Conservation (phyloP, 2,888 invertebrate genomes). For the Lobophora halterata region DNA sequence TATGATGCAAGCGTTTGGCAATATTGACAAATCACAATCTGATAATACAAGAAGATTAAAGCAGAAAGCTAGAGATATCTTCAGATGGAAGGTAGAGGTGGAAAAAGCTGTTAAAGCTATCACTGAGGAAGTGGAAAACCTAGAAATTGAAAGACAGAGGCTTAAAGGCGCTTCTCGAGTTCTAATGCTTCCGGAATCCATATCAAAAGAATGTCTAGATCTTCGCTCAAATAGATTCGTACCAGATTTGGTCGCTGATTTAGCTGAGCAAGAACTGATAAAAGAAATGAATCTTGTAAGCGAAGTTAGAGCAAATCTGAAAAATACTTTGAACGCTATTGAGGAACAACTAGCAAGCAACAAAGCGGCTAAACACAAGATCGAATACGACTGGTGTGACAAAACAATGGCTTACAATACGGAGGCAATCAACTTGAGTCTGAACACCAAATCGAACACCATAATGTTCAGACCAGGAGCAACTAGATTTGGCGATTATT, state of each 20-base stretch:
- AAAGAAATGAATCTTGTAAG: constrained; percentile 87
- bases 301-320: constrained; percentile 83
- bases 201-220: constrained; percentile 88
- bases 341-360: constrained; percentile 86
- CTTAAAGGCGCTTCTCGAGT: constrained; percentile 85
- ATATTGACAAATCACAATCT: constrained; percentile 84
- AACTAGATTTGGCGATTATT: constrained; percentile 88
- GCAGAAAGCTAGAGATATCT: constrained; percentile 84
- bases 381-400: constrained; percentile 96
- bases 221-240: constrained; percentile 85
- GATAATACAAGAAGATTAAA: constrained; percentile 84
- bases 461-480: constrained; percentile 91
- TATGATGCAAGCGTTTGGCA: constrained; percentile 82
- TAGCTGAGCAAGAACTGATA: constrained; percentile 88
- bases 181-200: constrained; percentile 86
- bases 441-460: constrained; percentile 85
- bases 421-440: constrained; percentile 84
- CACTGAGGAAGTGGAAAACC: constrained; percentile 84
- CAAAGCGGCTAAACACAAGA: constrained; percentile 88
- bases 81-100: constrained; percentile 88
- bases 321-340: constrained; percentile 83
- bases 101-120: constrained; percentile 85
- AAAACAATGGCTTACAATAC: constrained; percentile 90
- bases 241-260: constrained; percentile 87
- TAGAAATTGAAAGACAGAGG: constrained; percentile 85